Percentiles rank a stretch among this genome's conserved stretches.
Evolutionary conservation across 2,113 vertebrate genomes (phyloP).

Genomic region (Datnioides undecimradiatus): DNA sequence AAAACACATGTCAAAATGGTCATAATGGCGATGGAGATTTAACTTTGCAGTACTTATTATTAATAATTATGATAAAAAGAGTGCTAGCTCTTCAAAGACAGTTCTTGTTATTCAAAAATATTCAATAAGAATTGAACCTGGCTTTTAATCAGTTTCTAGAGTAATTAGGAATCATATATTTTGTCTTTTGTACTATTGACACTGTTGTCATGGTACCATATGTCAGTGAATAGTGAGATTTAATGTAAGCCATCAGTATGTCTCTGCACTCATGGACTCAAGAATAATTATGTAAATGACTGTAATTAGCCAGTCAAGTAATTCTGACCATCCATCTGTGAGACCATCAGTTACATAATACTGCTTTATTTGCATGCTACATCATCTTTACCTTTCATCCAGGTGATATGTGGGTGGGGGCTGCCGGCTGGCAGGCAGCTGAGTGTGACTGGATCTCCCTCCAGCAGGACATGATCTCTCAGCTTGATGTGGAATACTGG

Average conservation of each 20-base stretch:
- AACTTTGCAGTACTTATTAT: background rate
- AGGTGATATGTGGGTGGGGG: constrained; percentile 91
- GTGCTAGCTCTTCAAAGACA: background rate
- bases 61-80: background rate
- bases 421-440: constrained; percentile 96
- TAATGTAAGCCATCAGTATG: background rate
- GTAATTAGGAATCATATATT: background rate
- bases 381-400: constrained; percentile 91
- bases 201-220: background rate
- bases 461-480: constrained; percentile 95
- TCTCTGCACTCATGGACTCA: background rate
- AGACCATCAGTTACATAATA: background rate
- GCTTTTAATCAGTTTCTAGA: background rate
- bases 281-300: constrained; percentile 6
- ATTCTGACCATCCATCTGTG: background rate
- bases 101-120: background rate
- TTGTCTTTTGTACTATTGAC: background rate
- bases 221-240: background rate
- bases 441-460: constrained; percentile 94
- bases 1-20: background rate
- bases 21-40: background rate
- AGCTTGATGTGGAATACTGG: constrained; percentile 98
- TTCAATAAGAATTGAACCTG: background rate
- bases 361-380: background rate
- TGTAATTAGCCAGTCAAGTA: constrained; percentile 6